Evolutionary conservation across 2,888 invertebrate species (phyloP).

Genomic region (Hirtodrosophila cameraria): DNA sequence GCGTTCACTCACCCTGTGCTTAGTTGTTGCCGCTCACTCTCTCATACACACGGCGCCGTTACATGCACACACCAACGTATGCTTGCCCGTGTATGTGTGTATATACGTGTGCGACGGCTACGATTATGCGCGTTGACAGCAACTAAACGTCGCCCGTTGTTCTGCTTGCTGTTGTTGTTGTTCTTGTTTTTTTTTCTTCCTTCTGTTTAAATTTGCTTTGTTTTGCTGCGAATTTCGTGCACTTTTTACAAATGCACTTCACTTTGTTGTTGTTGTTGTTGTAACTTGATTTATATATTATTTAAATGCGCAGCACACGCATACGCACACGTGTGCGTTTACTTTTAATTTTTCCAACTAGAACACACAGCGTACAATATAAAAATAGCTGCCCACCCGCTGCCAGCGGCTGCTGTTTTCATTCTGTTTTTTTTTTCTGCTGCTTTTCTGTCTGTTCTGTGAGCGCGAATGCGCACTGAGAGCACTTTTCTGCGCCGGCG

Average conservation of each 20-base stretch:
- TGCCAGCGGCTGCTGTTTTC: constrained; percentile 52
- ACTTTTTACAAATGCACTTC: constrained; percentile 23
- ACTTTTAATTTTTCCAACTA: constrained; percentile 48
- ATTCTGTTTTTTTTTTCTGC: constrained; percentile 37
- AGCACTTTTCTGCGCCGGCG: constrained; percentile 66
- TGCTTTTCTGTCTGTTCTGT: constrained; percentile 36
- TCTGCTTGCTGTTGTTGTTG: constrained; percentile 15
- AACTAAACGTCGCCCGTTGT: constrained; percentile 42
- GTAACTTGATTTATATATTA: constrained; percentile 13
- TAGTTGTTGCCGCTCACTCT: constrained; percentile 28
- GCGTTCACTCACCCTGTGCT: constrained; percentile 42
- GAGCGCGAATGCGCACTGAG: constrained; percentile 68
- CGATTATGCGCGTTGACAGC: constrained; percentile 73
- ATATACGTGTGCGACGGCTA: constrained; percentile 61
- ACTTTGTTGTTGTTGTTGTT: constrained; percentile 24
- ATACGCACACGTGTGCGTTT: constrained; percentile 42
- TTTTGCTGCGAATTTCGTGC: constrained; percentile 10
- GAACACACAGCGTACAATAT: constrained; percentile 37
- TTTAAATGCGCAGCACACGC: constrained; percentile 12
- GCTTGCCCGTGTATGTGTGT: constrained; percentile 5
- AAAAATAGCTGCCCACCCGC: constrained; percentile 71
- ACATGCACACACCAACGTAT: constrained; percentile 9
- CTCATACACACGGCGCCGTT: constrained; percentile 25
- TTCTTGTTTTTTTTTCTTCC: constrained; percentile 2
- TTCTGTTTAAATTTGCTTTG: too few species aligned